Conservation (phyloP, 1,140 invertebrate species). For the Cotesia glomerata region DNA sequence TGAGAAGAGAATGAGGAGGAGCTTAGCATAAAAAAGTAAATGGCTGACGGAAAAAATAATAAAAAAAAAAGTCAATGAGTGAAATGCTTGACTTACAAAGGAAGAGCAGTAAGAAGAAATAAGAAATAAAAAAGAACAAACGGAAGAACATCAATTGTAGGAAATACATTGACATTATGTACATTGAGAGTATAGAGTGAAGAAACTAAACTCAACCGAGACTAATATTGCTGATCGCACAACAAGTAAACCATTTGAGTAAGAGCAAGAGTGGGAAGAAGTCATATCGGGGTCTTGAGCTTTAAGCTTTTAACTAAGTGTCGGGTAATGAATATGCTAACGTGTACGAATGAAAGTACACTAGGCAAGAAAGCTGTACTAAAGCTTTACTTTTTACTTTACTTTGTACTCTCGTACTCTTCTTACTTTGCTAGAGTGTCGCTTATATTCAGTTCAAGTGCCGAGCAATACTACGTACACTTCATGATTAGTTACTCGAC, state of each 20-base stretch:
- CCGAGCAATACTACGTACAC: conserved; percentile 18
- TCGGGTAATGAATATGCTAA: conserved; percentile 55
- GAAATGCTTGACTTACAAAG: background rate
- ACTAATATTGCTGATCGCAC: conserved; percentile 53
- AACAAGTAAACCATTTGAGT: background rate
- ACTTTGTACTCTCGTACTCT: too few relatives aligned
- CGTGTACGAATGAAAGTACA: conserved; percentile 42
- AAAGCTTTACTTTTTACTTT: conserved; percentile 40
- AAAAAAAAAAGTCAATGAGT: background rate
- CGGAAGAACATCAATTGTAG: background rate
- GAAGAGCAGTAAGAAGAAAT: background rate
- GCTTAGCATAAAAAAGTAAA: too few relatives aligned
- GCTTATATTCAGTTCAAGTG: conserved; percentile 45
- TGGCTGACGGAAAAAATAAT: background rate
- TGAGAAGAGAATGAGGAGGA: background rate
- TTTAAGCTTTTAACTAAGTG: conserved; percentile 47
- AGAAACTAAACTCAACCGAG: conserved; percentile 29
- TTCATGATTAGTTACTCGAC: conserved; percentile 1
- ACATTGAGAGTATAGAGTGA: background rate
- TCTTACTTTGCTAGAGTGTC: conserved; percentile 21
- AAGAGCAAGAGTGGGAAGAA: background rate
- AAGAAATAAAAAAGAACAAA: background rate
- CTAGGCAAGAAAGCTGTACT: conserved; percentile 46
- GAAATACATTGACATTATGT: background rate
- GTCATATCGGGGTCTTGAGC: conserved; percentile 24